Percentiles rank a stretch among this genome's conserved stretches.
Conservation (phyloP, 2,113 vertebrate species). For the Tympanuchus pallidicinctus region DNA sequence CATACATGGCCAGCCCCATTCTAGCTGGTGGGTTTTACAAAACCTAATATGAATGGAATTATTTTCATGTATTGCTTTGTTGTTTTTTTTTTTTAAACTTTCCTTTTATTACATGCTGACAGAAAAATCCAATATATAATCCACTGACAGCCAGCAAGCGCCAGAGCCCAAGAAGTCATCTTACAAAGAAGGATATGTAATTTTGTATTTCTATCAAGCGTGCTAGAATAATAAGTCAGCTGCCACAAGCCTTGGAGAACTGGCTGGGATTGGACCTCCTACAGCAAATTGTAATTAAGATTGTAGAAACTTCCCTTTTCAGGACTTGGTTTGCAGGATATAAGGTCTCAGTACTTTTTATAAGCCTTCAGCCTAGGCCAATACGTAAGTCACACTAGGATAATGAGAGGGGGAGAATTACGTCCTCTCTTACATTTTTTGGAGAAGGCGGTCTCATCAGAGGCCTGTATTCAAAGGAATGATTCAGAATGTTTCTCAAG, state of each 20-base stretch:
- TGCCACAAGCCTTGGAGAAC: slow-evolving; percentile 46
- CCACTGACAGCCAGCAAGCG: background rate
- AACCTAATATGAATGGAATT: slow-evolving; percentile 67
- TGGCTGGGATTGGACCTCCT: slow-evolving; percentile 46
- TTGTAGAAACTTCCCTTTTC: slow-evolving; percentile 48
- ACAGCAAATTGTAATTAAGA: slow-evolving; percentile 57
- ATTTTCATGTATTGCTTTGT: slow-evolving; percentile 48
- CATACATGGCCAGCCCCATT: slow-evolving; percentile 51
- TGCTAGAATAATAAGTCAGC: slow-evolving; percentile 62
- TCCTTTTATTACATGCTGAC: slow-evolving; percentile 65
- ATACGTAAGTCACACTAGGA: background rate
- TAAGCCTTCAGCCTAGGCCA: background rate
- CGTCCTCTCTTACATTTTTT: background rate
- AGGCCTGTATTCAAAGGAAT: background rate
- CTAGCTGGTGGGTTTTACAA: slow-evolving; percentile 44
- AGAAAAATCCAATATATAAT: slow-evolving; percentile 67
- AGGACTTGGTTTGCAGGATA: slow-evolving; percentile 11
- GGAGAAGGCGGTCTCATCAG: background rate
- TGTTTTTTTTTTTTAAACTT: slow-evolving; percentile 21
- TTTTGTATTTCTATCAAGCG: slow-evolving; percentile 64
- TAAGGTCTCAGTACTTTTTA: background rate
- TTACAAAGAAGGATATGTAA: slow-evolving; percentile 61
- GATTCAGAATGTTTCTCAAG: background rate
- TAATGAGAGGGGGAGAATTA: background rate
- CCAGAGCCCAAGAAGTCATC: slow-evolving; percentile 30